Percentiles rank a stretch among this genome's conserved stretches.
Conservation (phyloP, 1,140 invertebrate genomes). For the Hyles vespertilio region DNA sequence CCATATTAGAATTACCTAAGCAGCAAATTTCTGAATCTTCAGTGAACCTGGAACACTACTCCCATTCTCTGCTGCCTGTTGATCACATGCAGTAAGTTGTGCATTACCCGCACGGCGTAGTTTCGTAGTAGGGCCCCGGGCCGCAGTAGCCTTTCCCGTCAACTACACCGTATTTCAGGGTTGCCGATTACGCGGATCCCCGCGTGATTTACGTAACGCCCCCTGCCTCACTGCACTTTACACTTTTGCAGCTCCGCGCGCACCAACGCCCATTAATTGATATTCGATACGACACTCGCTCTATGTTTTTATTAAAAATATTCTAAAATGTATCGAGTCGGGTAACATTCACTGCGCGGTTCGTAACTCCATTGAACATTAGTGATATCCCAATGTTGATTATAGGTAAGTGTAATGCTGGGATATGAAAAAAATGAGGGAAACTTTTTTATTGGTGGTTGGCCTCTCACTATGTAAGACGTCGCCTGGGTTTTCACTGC, state of each 20-base stretch:
- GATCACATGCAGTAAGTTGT: too few species aligned
- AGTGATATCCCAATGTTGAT: too few species aligned
- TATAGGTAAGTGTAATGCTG: too few species aligned
- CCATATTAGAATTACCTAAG: too few species aligned
- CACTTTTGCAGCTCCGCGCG: conserved; percentile 67
- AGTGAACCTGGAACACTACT: too few species aligned
- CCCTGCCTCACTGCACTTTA: conserved; percentile 64
- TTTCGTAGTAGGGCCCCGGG: neutral
- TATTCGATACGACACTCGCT: conserved; percentile 48
- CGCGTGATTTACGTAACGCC: conserved; percentile 62
- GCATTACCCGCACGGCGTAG: too few species aligned
- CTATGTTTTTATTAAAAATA: conserved; percentile 12
- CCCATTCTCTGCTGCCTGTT: too few species aligned
- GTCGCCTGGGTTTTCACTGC: too few species aligned
- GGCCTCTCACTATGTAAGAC: too few species aligned
- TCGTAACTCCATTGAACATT: neutral
- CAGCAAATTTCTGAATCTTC: too few species aligned
- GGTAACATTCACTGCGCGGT: neutral
- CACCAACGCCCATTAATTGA: conserved; percentile 61
- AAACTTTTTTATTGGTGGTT: too few species aligned
- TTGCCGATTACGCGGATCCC: conserved; percentile 48
- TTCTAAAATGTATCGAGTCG: neutral
- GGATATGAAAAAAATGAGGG: too few species aligned
- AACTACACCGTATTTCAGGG: conserved; percentile 39
- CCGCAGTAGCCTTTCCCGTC: neutral